phyloP scores from a whole-genome alignment of 2,888 invertebrate genomes.

The Spodoptera picta region DNA sequence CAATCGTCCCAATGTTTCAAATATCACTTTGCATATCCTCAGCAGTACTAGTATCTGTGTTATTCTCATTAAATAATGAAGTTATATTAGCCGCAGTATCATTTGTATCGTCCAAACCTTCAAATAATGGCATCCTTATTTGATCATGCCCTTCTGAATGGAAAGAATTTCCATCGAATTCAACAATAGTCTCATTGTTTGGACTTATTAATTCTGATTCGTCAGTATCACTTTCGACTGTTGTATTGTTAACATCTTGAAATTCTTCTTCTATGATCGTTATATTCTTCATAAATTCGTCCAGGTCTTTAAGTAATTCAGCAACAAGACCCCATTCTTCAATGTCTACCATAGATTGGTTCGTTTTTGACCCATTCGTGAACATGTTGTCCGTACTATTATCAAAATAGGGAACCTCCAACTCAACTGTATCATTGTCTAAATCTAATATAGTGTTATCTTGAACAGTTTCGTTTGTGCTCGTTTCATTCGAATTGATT shows the following conservation, averaged over 20 bases:
- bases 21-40: slow-evolving; percentile 29
- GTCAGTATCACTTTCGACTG: slow-evolving; percentile 16
- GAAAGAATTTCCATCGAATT: slow-evolving; percentile 40
- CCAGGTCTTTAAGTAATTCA: slow-evolving; percentile 25
- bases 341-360: slow-evolving; percentile 5
- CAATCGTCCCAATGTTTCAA: slow-evolving; percentile 25
- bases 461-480: slow-evolving; percentile 8
- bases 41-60: slow-evolving; percentile 7
- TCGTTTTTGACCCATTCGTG: slow-evolving; percentile 6
- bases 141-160: slow-evolving; percentile 13
- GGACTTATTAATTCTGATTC: slow-evolving; percentile 29
- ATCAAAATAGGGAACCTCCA: background rate
- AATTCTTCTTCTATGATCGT: slow-evolving; percentile 10
- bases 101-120: slow-evolving; percentile 20
- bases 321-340: slow-evolving; percentile 23
- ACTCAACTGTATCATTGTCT: background rate
- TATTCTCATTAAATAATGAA: slow-evolving; percentile 11
- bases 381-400: slow-evolving; percentile 5
- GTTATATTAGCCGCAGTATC: slow-evolving; percentile 10
- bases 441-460: slow-evolving; percentile 7
- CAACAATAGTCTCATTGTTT: slow-evolving; percentile 33
- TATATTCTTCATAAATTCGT: slow-evolving; percentile 28
- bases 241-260: slow-evolving; percentile 6
- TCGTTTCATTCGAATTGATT: slow-evolving; percentile 17
- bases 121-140: slow-evolving; percentile 18